These are phyloP conservation scores for Sarcophaga subvicina DNA, from an alignment of 2,888 invertebrate genomes.

Conservation along the genomic window DNA sequence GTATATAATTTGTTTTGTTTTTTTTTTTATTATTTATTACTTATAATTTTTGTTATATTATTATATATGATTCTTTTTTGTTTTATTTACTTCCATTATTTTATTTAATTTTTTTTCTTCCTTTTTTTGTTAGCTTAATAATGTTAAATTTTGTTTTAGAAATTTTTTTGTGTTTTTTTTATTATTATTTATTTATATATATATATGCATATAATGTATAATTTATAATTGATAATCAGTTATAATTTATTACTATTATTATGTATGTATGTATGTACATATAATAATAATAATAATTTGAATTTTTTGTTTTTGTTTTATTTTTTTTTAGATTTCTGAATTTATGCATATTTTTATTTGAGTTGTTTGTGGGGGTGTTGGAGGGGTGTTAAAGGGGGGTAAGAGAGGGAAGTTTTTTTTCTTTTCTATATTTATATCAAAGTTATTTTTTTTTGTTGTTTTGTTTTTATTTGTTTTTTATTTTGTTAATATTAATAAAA, in stretches of 20 bases:
- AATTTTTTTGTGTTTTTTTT: constrained; percentile 12
- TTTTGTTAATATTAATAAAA: constrained; percentile 58
- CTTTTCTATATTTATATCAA: neutral
- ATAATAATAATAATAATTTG: constrained; percentile 3
- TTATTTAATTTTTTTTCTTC: constrained; percentile 33
- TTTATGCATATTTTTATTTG: neutral
- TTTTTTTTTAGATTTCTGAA: constrained; percentile 43
- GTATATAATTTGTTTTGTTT: constrained; percentile 61
- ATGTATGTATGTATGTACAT: constrained; percentile 67
- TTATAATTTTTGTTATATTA: constrained; percentile 55
- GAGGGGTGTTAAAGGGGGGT: neutral
- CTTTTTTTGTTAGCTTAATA: no score
- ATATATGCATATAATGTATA: constrained; percentile 69
- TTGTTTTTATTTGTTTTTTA: constrained; percentile 36
- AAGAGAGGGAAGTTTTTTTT: neutral
- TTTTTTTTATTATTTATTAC: constrained; percentile 11
- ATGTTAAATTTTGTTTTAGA: neutral
- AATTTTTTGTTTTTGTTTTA: constrained; percentile 40
- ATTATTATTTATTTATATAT: constrained; percentile 62
- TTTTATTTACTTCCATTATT: neutral
- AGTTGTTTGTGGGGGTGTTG: neutral
- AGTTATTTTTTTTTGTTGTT: neutral
- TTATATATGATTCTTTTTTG: constrained; percentile 53
- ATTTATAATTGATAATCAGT: constrained; percentile 69
- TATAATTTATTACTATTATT: constrained; percentile 69